Percentiles rank a stretch among this genome's conserved stretches.
These are phyloP conservation scores for Polyploca ridens DNA, from an alignment of 2,888 invertebrate species.

Conservation along the genomic window DNA sequence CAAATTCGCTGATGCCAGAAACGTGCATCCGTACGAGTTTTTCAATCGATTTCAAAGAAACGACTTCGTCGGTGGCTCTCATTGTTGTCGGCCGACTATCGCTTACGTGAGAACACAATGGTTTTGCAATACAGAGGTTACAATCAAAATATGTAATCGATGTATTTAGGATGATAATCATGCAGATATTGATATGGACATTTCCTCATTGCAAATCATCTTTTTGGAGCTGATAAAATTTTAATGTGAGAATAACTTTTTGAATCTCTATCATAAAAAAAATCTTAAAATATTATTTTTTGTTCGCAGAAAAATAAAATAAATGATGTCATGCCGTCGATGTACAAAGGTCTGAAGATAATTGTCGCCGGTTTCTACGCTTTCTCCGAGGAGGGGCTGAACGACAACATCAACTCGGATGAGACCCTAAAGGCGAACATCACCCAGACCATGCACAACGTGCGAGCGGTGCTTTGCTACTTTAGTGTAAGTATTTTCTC, in stretches of 20 bases:
- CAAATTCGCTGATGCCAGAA: conserved; percentile 80
- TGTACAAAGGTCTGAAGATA: conserved; percentile 88
- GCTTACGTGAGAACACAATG: conserved; percentile 81
- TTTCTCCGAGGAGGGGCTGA: conserved; percentile 85
- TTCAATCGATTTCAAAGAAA: conserved; percentile 81
- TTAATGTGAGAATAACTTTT: conserved; percentile 9
- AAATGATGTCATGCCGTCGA: conserved; percentile 77
- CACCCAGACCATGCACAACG: conserved; percentile 83
- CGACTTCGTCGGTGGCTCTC: conserved; percentile 79
- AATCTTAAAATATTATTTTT: conserved; percentile 20
- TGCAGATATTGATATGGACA: conserved; percentile 32
- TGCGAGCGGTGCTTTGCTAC: conserved; percentile 88
- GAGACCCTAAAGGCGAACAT: conserved; percentile 75
- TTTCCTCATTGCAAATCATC: conserved; percentile 32
- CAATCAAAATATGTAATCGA: conserved; percentile 54
- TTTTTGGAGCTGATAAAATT: conserved; percentile 2
- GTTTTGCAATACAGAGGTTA: conserved; percentile 69
- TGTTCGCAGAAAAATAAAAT: conserved; percentile 61
- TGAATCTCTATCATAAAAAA: not conserved
- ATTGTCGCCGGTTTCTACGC: conserved; percentile 89
- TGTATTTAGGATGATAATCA: conserved; percentile 58
- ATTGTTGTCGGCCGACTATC: conserved; percentile 77
- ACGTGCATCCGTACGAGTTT: conserved; percentile 82
- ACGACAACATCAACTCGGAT: conserved; percentile 59
- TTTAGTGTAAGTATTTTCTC: conserved; percentile 81